phyloP scores from a whole-genome alignment of 2,888 invertebrate species.

The Pollenia angustigena region DNA sequence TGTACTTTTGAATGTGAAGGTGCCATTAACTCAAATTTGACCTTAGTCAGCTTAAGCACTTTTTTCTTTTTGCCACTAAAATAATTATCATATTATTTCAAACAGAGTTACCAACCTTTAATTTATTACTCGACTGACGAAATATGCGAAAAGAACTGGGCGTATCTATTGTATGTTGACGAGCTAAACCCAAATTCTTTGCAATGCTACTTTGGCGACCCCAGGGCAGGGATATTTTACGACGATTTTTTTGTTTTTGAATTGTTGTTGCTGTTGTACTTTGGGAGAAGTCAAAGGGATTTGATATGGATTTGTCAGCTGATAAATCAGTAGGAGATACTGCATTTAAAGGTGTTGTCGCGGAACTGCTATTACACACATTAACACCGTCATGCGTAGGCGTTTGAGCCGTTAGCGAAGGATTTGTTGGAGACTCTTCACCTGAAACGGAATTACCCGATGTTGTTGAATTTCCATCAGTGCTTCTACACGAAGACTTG shows the following conservation, averaged over 20 bases:
- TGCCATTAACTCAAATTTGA: no score
- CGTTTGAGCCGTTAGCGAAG: slow-evolving; percentile 44
- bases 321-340: slow-evolving; percentile 66
- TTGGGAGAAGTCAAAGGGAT: slow-evolving; percentile 74
- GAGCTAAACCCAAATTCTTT: slow-evolving; percentile 90
- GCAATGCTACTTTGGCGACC: slow-evolving; percentile 92
- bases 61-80: neutral
- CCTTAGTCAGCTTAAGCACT: no score
- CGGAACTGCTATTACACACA: slow-evolving; percentile 39
- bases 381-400: slow-evolving; percentile 34
- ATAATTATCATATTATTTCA: neutral
- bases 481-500: slow-evolving; percentile 71
- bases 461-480: slow-evolving; percentile 71
- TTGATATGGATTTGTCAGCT: slow-evolving; percentile 67
- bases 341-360: slow-evolving; percentile 54
- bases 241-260: slow-evolving; percentile 88
- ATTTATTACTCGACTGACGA: slow-evolving; percentile 85
- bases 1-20: no score
- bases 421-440: slow-evolving; percentile 62
- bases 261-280: slow-evolving; percentile 73
- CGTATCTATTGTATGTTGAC: slow-evolving; percentile 96
- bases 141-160: slow-evolving; percentile 93
- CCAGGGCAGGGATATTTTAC: slow-evolving; percentile 96
- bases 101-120: slow-evolving; percentile 82
- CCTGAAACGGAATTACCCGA: slow-evolving; percentile 73